Conservation (phyloP, 2,113 vertebrate genomes). For the Desmodus rotundus region DNA sequence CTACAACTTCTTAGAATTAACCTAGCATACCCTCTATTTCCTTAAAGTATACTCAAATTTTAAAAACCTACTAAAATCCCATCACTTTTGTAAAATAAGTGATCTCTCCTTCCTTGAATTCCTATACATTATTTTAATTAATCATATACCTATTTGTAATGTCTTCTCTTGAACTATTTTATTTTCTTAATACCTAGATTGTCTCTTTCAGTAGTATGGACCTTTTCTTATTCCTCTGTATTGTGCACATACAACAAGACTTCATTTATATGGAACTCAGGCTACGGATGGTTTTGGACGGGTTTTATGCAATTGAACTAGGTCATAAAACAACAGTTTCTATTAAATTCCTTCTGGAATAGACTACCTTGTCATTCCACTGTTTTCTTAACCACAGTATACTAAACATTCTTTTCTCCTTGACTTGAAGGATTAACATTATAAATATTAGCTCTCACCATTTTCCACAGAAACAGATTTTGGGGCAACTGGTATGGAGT, state of each 20-base stretch:
- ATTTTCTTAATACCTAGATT: background rate
- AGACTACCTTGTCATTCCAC: background rate
- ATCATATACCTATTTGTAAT: background rate
- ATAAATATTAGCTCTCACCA: background rate
- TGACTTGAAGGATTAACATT: background rate
- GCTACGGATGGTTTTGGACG: background rate
- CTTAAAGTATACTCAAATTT: background rate
- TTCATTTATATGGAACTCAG: background rate
- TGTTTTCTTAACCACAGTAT: background rate
- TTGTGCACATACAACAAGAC: background rate
- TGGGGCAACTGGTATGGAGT: background rate
- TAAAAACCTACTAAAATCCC: background rate
- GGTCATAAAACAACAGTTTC: background rate
- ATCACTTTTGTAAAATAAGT: background rate
- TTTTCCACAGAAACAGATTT: background rate
- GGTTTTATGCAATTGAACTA: slow-evolving; percentile 23
- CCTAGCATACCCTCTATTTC: background rate
- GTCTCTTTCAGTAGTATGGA: background rate
- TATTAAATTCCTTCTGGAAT: background rate
- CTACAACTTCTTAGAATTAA: background rate
- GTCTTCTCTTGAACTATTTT: background rate
- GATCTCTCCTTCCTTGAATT: background rate
- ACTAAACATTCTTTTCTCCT: background rate
- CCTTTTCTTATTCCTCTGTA: background rate
- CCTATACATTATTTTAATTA: background rate